These are phyloP conservation scores for Drosophila melanosoma DNA, from an alignment of 2,888 invertebrate species.

Conservation along the genomic window DNA sequence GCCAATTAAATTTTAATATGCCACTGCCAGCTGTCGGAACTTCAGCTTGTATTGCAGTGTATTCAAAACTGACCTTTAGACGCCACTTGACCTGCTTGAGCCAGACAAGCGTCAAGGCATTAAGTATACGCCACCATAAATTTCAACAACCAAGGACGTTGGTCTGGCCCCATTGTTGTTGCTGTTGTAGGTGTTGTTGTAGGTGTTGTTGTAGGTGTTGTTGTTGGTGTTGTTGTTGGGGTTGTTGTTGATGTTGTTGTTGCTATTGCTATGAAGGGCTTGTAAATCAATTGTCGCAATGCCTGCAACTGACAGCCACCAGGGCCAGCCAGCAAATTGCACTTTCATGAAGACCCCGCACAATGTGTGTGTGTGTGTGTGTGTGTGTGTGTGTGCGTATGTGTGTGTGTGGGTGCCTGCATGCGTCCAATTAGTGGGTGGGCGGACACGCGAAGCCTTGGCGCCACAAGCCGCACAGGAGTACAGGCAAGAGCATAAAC, in stretches of 20 bases:
- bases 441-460: constrained; percentile 11
- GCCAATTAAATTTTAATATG: constrained; percentile 64
- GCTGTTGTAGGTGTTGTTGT: not conserved
- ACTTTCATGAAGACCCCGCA: constrained; percentile 40
- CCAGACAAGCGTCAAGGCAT: constrained; percentile 62
- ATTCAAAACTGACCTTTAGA: constrained; percentile 64
- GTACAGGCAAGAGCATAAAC: constrained; percentile 28
- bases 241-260: constrained; percentile 16
- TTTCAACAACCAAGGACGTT: constrained; percentile 66
- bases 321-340: constrained; percentile 59
- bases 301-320: constrained; percentile 63
- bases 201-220: not conserved
- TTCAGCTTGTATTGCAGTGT: constrained; percentile 37
- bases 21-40: constrained; percentile 44
- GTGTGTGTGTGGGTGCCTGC: not conserved
- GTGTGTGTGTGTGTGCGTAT: not conserved
- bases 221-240: constrained; percentile 8
- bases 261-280: constrained; percentile 49
- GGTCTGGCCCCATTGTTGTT: constrained; percentile 20
- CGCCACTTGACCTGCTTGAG: constrained; percentile 68
- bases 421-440: constrained; percentile 16
- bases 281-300: constrained; percentile 75
- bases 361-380: constrained; percentile 16
- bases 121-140: constrained; percentile 62
- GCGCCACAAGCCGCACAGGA: constrained; percentile 3